Evolutionary conservation across 2,888 invertebrate genomes (phyloP), one percentile per base, ranked within the genome.

Genomic region (Deilephila porcellus): DNA sequence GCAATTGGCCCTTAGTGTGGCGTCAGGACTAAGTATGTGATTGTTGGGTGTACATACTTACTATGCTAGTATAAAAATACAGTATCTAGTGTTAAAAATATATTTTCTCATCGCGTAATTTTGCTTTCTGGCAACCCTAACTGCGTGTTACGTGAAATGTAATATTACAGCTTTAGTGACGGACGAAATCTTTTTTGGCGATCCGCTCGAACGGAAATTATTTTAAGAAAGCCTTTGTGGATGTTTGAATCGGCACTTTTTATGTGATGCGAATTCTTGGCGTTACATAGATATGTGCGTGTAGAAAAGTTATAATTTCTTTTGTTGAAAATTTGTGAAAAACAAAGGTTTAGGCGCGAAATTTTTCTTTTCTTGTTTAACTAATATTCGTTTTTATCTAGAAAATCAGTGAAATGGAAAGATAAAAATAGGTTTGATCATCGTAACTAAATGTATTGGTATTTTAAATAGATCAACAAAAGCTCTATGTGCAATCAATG

Each of bases 121-220:
- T 67, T 52, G 45, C 37, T 64, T 37, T 52, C 52, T 67, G 67
- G 17, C 67, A 67, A 25, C 67, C 67, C 67, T 73, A 20, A 76
- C 71, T 75, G 74, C 59, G 76, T 76, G 79, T 78, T 74, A 80
- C 77, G 78, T 76, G 78, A 81, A 82, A 80, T 74, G 77, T 79
- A 75, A 82, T 83, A 82, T 82, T 79, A 78, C 75, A 59, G 71
- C 60, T 72, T 56, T 45, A 78, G 74, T 74, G 71, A 74, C 56
- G 59, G 71, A 71, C 64, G 64, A 73, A 67, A 73, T 73, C 67
- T 73, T 67, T 72, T 72, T 73, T n/a, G 63, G 59, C 59, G 64
- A 64, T 67, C 64, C 67, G 72, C 45, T 73, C 34, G 59, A 56
- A 59, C 72, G 72, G 72, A 73, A 73, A 73, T 73, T 73, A 73